Conservation (phyloP, 53 echinoderm and acorn worm genomes). For the Echinarachnius parma region DNA sequence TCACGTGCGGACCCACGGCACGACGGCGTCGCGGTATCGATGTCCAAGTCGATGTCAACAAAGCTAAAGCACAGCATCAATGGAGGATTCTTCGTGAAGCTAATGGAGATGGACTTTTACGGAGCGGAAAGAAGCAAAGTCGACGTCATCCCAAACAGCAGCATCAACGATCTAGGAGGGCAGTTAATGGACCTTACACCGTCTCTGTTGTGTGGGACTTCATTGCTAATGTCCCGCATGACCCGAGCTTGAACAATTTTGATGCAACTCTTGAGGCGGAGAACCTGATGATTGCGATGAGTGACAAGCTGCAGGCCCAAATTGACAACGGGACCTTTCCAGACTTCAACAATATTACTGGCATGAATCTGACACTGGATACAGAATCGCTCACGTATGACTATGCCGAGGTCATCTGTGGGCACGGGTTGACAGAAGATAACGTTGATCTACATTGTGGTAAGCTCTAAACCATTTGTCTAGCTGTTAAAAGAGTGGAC, state of each 20-base stretch:
- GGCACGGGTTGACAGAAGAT: slow-evolving; percentile 15
- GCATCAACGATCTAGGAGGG: too few species aligned
- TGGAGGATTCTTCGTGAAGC: too few species aligned
- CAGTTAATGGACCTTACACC: neutral
- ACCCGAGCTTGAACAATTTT: slow-evolving; percentile 17
- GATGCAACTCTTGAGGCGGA: slow-evolving; percentile 29
- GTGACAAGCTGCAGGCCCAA: slow-evolving; percentile 6
- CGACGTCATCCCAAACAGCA: neutral
- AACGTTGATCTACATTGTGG: slow-evolving; percentile 38
- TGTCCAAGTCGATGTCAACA: neutral
- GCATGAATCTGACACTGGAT: slow-evolving; percentile 12
- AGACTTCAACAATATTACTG: neutral
- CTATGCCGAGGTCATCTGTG: slow-evolving; percentile 32
- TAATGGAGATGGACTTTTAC: neutral
- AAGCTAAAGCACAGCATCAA: too few species aligned
- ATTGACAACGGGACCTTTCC: slow-evolving; percentile 28
- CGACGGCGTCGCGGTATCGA: slow-evolving; percentile 26
- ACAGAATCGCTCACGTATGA: slow-evolving; percentile 12
- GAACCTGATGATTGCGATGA: slow-evolving; percentile 21
- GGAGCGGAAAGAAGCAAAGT: neutral
- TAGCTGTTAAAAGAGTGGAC: too few species aligned
- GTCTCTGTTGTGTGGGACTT: slow-evolving; percentile 40
- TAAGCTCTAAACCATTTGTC: too few species aligned
- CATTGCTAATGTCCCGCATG: slow-evolving; percentile 9
- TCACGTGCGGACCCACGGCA: slow-evolving; percentile 51